Base-by-base conservation (phyloP, 2,113 vertebrate genomes). In the Pachyramphus minor region DNA sequence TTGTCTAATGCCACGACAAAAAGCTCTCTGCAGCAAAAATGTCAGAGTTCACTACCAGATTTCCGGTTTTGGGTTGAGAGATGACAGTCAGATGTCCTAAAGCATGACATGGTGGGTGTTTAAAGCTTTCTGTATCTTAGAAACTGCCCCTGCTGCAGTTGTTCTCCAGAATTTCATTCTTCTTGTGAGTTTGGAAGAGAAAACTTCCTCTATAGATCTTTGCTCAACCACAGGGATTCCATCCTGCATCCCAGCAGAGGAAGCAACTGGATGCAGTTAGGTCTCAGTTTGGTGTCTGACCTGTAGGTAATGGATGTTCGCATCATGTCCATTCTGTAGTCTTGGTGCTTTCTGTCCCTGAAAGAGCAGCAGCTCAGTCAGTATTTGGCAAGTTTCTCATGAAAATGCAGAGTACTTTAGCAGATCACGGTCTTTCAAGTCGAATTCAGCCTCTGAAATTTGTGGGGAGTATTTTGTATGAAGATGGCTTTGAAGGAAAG, bases 11-110 rank as follows among this genome's bases (percentile, higher is more conserved):
- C 27, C 42, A 22, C 9, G 18, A 62, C 19, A 66, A 55, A n/a
- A 9, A 84, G 30, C 21, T 69, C 27, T 63, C 39, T 64, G 18
- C 31, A 72, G 35, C 30, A 66, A 22, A 63, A n/a, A 3, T 7
- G 2, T 28, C 4, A 3, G 25, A 31, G 5, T 87, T 56, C 13
- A 17, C 3, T 2, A 17, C 35, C 24, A 71, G 15, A 0, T 1
- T 84, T 87, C 78, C 78, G 21, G 7, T 68, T 84, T 68, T 64
- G 18, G 33, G 67, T 72, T 83, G 60, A 41, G 62, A 47, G 7
- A 5, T 52, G 62, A 24, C 11, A 37, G 56, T n/a, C 35, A 53
- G 31, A 11, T 53, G 9, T 47, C 28, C 60, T 81, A 50, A 82
- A 90, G 71, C 47, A 50, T 0, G 0, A 23, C 30, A 28, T 13